Percentiles rank a stretch among this genome's conserved stretches.
These are phyloP conservation scores for Coranthus polyacanthus DNA, from an alignment of 2,797 vertebrate genomes.

Conservation along the genomic window DNA sequence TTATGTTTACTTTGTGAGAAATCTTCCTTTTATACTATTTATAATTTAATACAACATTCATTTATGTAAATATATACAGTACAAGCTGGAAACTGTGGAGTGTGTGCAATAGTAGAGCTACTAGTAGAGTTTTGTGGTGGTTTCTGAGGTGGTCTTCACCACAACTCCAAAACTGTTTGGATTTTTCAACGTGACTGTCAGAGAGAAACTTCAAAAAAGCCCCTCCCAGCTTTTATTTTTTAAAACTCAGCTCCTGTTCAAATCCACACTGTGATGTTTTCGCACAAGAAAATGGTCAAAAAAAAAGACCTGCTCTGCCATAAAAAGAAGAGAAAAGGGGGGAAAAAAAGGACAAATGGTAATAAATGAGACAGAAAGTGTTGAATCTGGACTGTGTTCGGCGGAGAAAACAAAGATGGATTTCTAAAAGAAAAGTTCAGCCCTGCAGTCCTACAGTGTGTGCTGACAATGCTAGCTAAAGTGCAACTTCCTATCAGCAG, in stretches of 20 bases:
- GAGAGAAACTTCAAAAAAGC: no score
- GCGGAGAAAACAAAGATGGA: conserved; percentile 9
- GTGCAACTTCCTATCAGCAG: conserved; percentile 14
- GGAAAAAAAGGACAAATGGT: background rate
- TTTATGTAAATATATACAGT: conserved; percentile 1
- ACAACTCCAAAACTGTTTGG: conserved; percentile 6
- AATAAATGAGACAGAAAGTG: background rate
- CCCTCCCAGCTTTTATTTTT: no score
- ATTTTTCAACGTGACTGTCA: conserved; percentile 1
- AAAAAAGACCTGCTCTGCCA: background rate
- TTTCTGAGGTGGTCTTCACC: conserved; percentile 13
- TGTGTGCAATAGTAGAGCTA: background rate
- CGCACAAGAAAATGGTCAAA: background rate
- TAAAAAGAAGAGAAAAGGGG: background rate
- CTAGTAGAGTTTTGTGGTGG: background rate
- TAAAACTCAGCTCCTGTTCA: background rate
- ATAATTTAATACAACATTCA: background rate
- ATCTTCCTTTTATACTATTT: background rate
- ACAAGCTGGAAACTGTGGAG: background rate
- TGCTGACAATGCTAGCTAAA: conserved; percentile 38
- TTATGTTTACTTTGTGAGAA: background rate
- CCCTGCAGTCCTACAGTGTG: conserved; percentile 11
- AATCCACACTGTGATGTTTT: background rate
- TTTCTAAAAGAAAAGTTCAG: conserved; percentile 12
- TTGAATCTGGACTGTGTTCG: conserved; percentile 10